Evolutionary conservation across 2,797 vertebrate genomes (phyloP).

Genomic region (Hylomyscus alleni): DNA sequence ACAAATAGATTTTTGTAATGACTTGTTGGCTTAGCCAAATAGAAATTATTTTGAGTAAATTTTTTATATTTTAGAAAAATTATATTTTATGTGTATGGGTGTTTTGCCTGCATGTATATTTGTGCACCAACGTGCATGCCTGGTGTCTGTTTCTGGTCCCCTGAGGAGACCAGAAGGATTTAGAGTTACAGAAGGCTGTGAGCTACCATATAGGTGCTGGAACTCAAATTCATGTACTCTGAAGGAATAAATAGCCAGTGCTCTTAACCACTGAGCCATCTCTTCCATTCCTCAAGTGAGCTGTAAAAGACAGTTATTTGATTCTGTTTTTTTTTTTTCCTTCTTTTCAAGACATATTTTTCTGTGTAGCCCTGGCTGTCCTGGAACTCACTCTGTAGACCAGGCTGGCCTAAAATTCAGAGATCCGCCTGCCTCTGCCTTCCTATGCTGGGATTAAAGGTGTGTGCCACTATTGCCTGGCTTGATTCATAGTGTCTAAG

Average conservation of each 20-base stretch:
- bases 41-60: constrained; percentile 53
- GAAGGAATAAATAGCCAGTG: neutral
- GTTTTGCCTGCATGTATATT: neutral
- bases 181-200: neutral
- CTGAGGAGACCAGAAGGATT: neutral
- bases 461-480: neutral
- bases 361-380: neutral
- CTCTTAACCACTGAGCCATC: neutral
- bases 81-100: neutral
- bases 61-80: constrained; percentile 14
- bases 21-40: constrained; percentile 42
- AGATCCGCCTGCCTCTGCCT: neutral
- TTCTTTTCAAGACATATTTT: neutral
- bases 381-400: neutral
- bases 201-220: neutral
- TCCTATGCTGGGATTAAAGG: neutral
- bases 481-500: constrained; percentile 34
- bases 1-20: neutral
- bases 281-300: neutral
- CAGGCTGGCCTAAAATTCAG: neutral
- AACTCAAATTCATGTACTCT: neutral
- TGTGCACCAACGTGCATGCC: neutral
- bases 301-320: constrained; percentile 23
- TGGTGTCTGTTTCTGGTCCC: neutral
- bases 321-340: neutral